A percentile compares a stretch with the other conserved stretches of the same genome.
These are phyloP conservation scores for Acanthoscelides obtectus DNA, from an alignment of 2,888 invertebrate genomes.

Conservation along the genomic window DNA sequence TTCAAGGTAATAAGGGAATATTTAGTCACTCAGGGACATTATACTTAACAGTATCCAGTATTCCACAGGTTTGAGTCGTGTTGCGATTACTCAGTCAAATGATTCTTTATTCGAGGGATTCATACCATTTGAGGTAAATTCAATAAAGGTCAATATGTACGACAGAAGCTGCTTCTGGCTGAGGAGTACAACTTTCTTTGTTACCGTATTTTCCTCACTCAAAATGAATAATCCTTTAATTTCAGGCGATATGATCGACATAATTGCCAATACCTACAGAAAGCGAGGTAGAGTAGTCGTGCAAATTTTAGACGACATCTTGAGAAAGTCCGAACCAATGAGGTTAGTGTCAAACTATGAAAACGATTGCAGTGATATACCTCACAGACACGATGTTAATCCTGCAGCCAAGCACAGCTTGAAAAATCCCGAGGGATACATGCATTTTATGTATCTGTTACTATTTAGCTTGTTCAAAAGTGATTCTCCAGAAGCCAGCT, in stretches of 20 bases:
- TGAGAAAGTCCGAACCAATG: constrained; percentile 20
- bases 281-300: constrained; percentile 20
- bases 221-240: neutral
- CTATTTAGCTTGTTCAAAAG: constrained; percentile 18
- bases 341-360: constrained; percentile 6
- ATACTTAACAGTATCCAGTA: too few relatives aligned
- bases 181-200: too few relatives aligned
- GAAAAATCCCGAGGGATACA: constrained; percentile 11
- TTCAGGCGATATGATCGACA: constrained; percentile 23
- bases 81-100: too few relatives aligned
- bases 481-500: neutral
- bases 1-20: too few relatives aligned
- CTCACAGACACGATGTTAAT: constrained; percentile 22
- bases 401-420: constrained; percentile 10
- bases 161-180: too few relatives aligned
- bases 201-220: too few relatives aligned
- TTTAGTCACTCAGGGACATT: too few relatives aligned
- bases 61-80: too few relatives aligned
- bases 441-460: constrained; percentile 23
- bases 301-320: constrained; percentile 18
- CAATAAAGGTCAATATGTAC: too few relatives aligned
- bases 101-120: too few relatives aligned
- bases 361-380: constrained; percentile 12
- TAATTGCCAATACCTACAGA: constrained; percentile 25
- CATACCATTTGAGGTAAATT: too few relatives aligned